Conservation (phyloP, 2,888 invertebrate genomes). For the Carterocephalus palaemon region DNA sequence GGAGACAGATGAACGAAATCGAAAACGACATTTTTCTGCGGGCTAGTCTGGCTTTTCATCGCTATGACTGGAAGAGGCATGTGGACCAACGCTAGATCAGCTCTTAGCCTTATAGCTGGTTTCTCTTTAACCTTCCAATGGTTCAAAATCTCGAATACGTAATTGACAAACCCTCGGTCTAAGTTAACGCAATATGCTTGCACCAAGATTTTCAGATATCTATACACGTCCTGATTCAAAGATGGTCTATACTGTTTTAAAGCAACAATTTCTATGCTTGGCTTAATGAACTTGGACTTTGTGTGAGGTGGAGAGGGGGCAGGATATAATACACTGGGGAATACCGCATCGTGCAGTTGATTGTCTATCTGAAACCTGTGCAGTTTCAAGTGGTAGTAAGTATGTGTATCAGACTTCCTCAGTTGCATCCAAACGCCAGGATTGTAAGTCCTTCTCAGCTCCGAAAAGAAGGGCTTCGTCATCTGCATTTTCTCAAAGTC, state of each 20-base stretch:
- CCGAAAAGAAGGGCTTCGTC: constrained; percentile 91
- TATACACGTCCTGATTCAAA: constrained; percentile 78
- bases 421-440: constrained; percentile 87
- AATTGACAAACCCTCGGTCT: constrained; percentile 83
- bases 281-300: constrained; percentile 56
- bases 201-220: constrained; percentile 80
- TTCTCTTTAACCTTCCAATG: constrained; percentile 79
- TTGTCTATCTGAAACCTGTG: constrained; percentile 87
- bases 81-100: constrained; percentile 79
- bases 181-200: constrained; percentile 84
- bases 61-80: constrained; percentile 76
- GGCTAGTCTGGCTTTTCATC: constrained; percentile 58
- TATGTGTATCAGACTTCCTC: constrained; percentile 83
- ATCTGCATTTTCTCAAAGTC: constrained; percentile 92
- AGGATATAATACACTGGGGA: constrained; percentile 83
- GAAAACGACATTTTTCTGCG: constrained; percentile 65
- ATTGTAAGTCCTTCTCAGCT: constrained; percentile 84
- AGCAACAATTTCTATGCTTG: constrained; percentile 80
- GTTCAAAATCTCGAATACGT: constrained; percentile 81
- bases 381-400: constrained; percentile 82
- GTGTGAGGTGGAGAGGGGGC: constrained; percentile 75
- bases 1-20: constrained; percentile 81
- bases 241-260: constrained; percentile 73
- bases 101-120: constrained; percentile 76
- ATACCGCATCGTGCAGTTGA: constrained; percentile 83